Conservation (phyloP, 2,113 vertebrate species). For the Cyphomyrus discorhynchus region DNA sequence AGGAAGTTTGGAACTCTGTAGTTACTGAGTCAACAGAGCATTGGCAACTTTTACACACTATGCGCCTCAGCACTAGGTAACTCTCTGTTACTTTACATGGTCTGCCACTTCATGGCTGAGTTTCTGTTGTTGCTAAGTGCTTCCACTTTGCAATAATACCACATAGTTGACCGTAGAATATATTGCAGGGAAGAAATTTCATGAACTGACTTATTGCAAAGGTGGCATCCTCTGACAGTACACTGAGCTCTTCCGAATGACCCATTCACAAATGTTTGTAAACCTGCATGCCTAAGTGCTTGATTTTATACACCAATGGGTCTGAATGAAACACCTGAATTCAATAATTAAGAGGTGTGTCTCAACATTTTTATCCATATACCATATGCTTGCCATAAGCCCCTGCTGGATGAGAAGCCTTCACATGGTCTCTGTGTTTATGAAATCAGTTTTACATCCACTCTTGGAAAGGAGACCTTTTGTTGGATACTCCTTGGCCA, state of each 20-base stretch:
- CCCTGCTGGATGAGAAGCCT: not conserved
- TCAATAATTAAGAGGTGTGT: not conserved
- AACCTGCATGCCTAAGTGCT: not conserved
- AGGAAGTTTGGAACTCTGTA: not conserved
- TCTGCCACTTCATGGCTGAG: not conserved
- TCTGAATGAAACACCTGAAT: not conserved
- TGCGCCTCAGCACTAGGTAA: not conserved
- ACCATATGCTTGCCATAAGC: conserved; percentile 9
- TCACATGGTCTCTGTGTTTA: not conserved
- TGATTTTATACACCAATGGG: not conserved
- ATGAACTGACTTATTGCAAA: not conserved
- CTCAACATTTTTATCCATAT: not conserved
- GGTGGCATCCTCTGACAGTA: not conserved
- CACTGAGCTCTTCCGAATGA: not conserved
- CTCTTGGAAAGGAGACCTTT: not conserved
- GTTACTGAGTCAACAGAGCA: not conserved
- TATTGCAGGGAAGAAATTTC: not conserved
- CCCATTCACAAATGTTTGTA: not conserved
- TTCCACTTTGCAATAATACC: not conserved
- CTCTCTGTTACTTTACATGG: not conserved
- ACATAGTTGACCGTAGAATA: not conserved
- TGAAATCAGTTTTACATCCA: not conserved
- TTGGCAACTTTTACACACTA: not conserved
- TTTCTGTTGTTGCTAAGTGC: not conserved
- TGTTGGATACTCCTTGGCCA: not conserved